Percentiles rank a stretch among this genome's conserved stretches.
These are phyloP conservation scores for Falco punctatus DNA, from an alignment of 2,113 vertebrate species.

Conservation along the genomic window DNA sequence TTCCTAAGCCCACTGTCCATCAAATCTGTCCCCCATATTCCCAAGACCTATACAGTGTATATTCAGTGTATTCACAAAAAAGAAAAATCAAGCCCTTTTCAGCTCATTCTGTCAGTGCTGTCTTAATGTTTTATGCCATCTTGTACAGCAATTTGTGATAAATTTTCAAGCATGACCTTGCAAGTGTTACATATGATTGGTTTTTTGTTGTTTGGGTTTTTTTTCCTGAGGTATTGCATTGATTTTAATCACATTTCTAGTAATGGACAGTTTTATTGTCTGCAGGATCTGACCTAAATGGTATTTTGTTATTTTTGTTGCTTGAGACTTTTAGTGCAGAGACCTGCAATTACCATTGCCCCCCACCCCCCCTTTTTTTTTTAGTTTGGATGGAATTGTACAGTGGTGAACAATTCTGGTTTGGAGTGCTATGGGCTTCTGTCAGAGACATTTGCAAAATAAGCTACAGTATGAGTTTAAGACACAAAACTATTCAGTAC, in stretches of 20 bases:
- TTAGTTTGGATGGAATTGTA: neutral
- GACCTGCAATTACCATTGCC: neutral
- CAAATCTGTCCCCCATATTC: neutral
- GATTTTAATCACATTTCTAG: neutral
- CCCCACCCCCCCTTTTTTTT: neutral
- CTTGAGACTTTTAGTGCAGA: neutral
- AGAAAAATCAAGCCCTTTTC: neutral
- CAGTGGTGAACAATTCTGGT: neutral
- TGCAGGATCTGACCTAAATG: neutral
- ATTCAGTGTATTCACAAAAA: neutral
- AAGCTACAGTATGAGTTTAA: neutral
- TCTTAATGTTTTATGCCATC: neutral
- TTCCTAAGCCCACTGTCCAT: neutral
- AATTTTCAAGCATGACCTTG: neutral
- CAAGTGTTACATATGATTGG: neutral
- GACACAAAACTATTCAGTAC: neutral
- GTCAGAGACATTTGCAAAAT: neutral
- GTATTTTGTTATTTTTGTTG: neutral
- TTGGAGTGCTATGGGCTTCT: neutral
- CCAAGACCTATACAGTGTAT: neutral
- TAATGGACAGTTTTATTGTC: neutral
- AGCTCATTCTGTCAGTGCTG: neutral
- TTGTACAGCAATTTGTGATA: neutral
- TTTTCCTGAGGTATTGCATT: neutral
- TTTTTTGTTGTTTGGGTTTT: neutral